phyloP scores from a whole-genome alignment of 2,113 vertebrate genomes.

The Deroptyus accipitrinus region DNA sequence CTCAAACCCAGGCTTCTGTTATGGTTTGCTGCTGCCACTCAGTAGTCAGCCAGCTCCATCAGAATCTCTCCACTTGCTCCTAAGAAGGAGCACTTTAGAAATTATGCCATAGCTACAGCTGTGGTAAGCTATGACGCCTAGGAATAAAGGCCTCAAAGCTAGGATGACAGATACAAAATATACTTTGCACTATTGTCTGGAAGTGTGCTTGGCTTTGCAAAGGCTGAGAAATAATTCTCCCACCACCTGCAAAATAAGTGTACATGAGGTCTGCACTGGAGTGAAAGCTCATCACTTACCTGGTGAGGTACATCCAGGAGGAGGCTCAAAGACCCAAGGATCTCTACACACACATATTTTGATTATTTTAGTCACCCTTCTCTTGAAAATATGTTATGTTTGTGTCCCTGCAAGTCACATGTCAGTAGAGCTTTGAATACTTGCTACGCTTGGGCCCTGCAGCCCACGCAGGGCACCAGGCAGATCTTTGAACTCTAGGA shows the following conservation, averaged over 20 bases:
- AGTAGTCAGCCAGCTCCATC: not conserved
- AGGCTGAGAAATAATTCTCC: not conserved
- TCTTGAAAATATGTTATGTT: fast-evolving
- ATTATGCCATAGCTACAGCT: not conserved
- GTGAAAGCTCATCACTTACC: not conserved
- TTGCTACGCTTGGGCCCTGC: not conserved
- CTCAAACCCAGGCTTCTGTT: not conserved
- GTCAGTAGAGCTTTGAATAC: fast-evolving
- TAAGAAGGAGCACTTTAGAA: not conserved
- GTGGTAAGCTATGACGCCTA: not conserved
- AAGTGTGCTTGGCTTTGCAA: not conserved
- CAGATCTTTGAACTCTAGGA: not conserved
- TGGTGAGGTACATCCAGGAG: fast-evolving
- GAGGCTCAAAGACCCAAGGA: not conserved
- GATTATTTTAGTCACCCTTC: not conserved
- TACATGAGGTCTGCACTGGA: fast-evolving
- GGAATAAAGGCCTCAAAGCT: not conserved
- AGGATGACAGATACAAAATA: not conserved
- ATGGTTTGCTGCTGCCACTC: fast-evolving
- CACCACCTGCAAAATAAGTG: not conserved
- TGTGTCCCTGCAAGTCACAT: not conserved
- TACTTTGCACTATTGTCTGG: not conserved
- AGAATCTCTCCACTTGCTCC: not conserved
- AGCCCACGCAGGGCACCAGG: not conserved
- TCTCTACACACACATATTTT: fast-evolving